Base-by-base conservation (phyloP, 2,797 vertebrate genomes). In the Cryptoblepharus egeriae region DNA sequence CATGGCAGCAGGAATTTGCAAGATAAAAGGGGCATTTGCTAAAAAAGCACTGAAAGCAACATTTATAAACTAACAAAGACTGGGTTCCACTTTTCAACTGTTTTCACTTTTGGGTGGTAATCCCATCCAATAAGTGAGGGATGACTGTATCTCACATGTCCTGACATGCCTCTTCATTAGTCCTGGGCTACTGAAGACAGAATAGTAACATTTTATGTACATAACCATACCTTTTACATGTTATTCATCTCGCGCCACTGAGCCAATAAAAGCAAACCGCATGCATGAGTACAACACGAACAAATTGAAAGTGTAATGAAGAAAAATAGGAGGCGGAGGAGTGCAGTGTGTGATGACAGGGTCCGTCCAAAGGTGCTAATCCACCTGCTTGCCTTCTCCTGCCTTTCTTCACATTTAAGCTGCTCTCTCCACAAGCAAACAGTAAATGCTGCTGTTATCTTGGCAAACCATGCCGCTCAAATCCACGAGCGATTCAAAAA, bases 391-490 rank as follows among this genome's bases (percentile, higher is more conserved):
- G 13, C 26, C 16, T 37, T 64, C 32, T 52, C 74, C 58, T 63
- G 20, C 49, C 8, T 74, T 68, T 32, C 63, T 52, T 45, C 52
- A 88, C 26, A 63, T 52, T 67, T 67, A 79, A 73, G 45, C 77
- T 81, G 77, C 13, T 73, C 39, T 83, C 79, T 84, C 80, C 75
- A 24, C 67, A 81, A 79, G 52, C 63, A 85, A 89, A 82, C 11
- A 35, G 32, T 75, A 87, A 91, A 85, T 0, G 0, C 6, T 8
- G 5, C 63, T 57, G 72, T 88, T 90, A 79, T 76, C 60, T 81
- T 80, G 67, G 82, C 68, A 11, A 88, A 89, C 79, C 61, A 89
- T 22, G 55, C 79, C 75, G 39, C 10, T 86, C 83, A 91, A 90
- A 90, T 77, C 32, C 80, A 78, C 57, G 9, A 84, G n/a, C 60